Evolutionary conservation across 2,888 invertebrate species (phyloP).

Genomic region (Eudemis profundana): DNA sequence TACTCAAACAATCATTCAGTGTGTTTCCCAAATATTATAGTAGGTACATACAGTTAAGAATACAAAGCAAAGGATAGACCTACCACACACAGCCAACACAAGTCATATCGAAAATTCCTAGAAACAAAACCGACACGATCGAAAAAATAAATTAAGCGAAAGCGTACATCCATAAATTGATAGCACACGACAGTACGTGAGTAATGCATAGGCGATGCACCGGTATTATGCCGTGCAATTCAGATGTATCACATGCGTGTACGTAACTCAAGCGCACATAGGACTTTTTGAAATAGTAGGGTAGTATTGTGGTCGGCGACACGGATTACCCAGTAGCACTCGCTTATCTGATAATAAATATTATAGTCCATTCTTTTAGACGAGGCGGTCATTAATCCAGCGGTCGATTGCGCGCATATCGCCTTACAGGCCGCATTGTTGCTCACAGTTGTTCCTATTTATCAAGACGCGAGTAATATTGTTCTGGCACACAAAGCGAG

Average conservation of each 20-base stretch:
- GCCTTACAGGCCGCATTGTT: constrained; percentile 82
- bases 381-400: constrained; percentile 83
- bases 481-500: constrained; percentile 72
- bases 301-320: constrained; percentile 77
- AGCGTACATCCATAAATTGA: constrained; percentile 71
- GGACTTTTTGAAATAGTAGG: constrained; percentile 42
- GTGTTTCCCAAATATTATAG: not conserved
- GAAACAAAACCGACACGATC: constrained; percentile 70
- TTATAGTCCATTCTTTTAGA: constrained; percentile 84
- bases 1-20: too few relatives aligned
- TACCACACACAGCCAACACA: constrained; percentile 23
- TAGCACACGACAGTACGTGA: constrained; percentile 73
- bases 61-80: constrained; percentile 12
- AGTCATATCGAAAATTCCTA: constrained; percentile 52
- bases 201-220: constrained; percentile 79
- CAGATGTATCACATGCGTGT: constrained; percentile 21
- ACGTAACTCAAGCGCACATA: not conserved
- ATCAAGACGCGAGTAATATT: constrained; percentile 82
- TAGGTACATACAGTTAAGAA: not conserved
- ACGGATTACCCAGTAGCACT: constrained; percentile 82
- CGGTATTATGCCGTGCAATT: constrained; percentile 44
- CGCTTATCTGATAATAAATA: constrained; percentile 85
- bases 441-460: constrained; percentile 81
- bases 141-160: constrained; percentile 63
- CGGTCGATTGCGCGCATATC: constrained; percentile 81